Percentiles rank a stretch among this genome's conserved stretches.
These are phyloP conservation scores for Penelope pileata DNA, from an alignment of 2,113 vertebrate genomes.

Conservation along the genomic window DNA sequence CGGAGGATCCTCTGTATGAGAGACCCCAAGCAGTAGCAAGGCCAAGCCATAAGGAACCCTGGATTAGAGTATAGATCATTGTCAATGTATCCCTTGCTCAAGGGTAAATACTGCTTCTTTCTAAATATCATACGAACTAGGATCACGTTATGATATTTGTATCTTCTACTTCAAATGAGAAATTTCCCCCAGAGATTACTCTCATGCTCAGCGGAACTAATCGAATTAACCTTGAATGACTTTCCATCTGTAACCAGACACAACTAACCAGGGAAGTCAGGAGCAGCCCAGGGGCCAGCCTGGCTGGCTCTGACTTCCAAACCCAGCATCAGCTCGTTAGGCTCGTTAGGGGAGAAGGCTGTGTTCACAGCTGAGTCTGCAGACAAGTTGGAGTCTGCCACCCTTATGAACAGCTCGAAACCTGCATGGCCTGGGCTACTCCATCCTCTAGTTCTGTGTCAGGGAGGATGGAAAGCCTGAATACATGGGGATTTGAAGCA, in stretches of 20 bases:
- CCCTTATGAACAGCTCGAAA: neutral
- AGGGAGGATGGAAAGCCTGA: neutral
- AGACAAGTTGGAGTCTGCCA: neutral
- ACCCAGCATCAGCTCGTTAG: neutral
- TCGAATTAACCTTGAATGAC: neutral
- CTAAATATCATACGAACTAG: neutral
- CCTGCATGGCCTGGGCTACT: neutral
- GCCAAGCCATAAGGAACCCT: neutral
- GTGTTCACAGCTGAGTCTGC: neutral
- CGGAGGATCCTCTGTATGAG: neutral
- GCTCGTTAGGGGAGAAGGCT: neutral
- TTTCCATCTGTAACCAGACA: neutral
- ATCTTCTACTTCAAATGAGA: neutral
- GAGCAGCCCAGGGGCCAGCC: neutral
- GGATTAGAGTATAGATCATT: neutral
- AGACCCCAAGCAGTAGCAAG: neutral
- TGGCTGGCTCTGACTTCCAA: neutral
- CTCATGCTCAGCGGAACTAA: neutral
- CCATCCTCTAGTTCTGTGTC: neutral
- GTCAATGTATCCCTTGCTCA: neutral
- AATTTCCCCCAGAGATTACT: neutral
- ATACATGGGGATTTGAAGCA: neutral
- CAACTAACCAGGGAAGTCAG: neutral
- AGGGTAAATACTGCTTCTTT: neutral
- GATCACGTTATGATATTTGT: neutral